Conservation (phyloP, 2,113 vertebrate species). For the Grus americana region DNA sequence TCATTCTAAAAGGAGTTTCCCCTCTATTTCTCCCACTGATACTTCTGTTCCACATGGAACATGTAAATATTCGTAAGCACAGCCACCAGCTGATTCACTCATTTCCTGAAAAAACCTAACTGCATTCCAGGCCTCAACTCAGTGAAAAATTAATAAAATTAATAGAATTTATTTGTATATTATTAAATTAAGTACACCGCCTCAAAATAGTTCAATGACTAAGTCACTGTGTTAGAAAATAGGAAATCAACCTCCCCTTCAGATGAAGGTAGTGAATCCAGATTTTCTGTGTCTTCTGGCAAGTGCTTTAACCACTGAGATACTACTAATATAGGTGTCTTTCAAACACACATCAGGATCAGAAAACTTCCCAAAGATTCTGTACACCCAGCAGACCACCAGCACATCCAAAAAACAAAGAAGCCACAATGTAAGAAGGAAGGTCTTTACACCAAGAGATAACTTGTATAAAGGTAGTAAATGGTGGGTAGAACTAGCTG, state of each 20-base stretch:
- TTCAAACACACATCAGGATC: background rate
- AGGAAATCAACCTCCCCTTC: background rate
- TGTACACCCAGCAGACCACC: background rate
- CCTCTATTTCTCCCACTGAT: background rate
- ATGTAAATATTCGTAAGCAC: background rate
- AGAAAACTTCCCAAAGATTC: background rate
- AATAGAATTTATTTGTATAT: background rate
- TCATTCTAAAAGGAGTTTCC: background rate
- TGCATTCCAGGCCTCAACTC: background rate
- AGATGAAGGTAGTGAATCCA: background rate
- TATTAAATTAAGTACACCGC: background rate
- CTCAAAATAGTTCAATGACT: background rate
- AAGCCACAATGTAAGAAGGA: background rate
- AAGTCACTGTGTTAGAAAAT: background rate
- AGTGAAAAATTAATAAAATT: background rate
- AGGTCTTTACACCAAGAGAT: background rate
- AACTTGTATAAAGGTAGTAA: background rate
- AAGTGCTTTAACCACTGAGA: background rate
- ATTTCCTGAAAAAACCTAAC: background rate
- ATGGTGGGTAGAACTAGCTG: background rate
- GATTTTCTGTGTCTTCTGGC: background rate
- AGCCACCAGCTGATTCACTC: background rate
- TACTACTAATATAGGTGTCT: background rate
- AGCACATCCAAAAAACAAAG: background rate
- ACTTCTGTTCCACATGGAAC: background rate